Percentiles rank a stretch among this genome's conserved stretches.
phyloP scores from a whole-genome alignment of 2,113 vertebrate genomes.

The Megaceryle maxima region DNA sequence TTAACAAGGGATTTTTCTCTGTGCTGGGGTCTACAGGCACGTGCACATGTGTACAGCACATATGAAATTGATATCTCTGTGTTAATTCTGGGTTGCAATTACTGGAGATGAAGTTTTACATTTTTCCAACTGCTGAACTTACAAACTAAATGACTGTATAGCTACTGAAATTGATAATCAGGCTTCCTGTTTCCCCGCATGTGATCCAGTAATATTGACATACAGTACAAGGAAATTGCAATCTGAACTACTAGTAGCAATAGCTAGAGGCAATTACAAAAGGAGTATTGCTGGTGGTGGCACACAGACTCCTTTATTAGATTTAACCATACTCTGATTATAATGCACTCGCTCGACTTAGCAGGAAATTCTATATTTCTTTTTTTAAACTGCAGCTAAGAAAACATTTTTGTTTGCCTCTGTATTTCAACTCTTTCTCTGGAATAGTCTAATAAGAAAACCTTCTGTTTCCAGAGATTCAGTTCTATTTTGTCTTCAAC shows the following conservation, averaged over 20 bases:
- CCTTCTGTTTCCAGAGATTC: neutral
- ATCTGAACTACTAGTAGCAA: constrained; percentile 61
- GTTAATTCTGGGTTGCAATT: constrained; percentile 22
- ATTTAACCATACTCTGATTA: constrained; percentile 16
- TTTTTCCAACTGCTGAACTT: neutral
- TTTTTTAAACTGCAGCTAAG: neutral
- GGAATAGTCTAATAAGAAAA: neutral
- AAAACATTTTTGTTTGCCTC: neutral
- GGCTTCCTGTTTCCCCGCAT: constrained; percentile 32
- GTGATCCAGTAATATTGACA: constrained; percentile 56
- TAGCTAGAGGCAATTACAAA: constrained; percentile 63
- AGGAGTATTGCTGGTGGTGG: constrained; percentile 40
- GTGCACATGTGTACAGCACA: neutral
- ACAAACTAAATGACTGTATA: neutral
- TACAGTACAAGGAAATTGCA: constrained; percentile 51
- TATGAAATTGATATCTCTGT: neutral
- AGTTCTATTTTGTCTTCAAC: neutral
- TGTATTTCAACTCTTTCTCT: neutral
- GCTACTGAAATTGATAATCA: constrained; percentile 56
- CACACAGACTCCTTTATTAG: constrained; percentile 1
- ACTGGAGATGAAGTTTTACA: constrained; percentile 2
- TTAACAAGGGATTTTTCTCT: neutral
- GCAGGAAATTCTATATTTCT: neutral
- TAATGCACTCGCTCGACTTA: neutral
- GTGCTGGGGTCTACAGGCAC: neutral